A percentile compares a stretch with the other conserved stretches of the same genome.
Conservation (phyloP, 2,113 vertebrate genomes). For the Psettodes erumei region DNA sequence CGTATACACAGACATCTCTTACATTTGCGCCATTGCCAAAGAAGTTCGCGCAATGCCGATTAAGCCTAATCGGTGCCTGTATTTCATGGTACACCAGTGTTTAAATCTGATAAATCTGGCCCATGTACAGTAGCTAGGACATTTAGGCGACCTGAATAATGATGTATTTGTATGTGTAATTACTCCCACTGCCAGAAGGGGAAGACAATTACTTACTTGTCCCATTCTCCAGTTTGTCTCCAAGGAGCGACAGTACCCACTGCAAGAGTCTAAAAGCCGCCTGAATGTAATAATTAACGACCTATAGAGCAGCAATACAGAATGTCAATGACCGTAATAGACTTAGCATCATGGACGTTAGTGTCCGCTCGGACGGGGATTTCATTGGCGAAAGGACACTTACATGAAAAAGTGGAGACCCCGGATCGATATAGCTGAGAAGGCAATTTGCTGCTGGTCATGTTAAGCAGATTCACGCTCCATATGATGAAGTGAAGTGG, state of each 20-base stretch:
- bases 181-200: background rate
- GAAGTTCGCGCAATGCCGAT: too few relatives aligned
- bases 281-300: constrained; percentile 38
- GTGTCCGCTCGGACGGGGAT: constrained; percentile 33
- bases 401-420: constrained; percentile 38
- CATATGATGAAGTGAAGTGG: constrained; percentile 56
- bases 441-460: constrained; percentile 42
- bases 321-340: constrained; percentile 53
- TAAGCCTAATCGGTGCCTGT: too few relatives aligned
- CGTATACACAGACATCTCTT: too few relatives aligned
- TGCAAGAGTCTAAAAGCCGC: constrained; percentile 14
- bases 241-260: background rate
- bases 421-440: constrained; percentile 44
- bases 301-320: constrained; percentile 6
- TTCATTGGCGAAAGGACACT: constrained; percentile 57
- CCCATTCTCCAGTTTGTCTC: constrained; percentile 24
- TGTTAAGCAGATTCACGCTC: constrained; percentile 52
- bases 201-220: constrained; percentile 9
- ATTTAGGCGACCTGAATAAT: background rate
- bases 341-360: constrained; percentile 39
- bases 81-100: too few relatives aligned
- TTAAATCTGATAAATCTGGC: too few relatives aligned
- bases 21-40: too few relatives aligned
- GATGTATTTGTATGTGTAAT: background rate
- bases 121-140: too few relatives aligned